Conservation (phyloP, 2,888 invertebrate species). For the Mythimna loreyi region DNA sequence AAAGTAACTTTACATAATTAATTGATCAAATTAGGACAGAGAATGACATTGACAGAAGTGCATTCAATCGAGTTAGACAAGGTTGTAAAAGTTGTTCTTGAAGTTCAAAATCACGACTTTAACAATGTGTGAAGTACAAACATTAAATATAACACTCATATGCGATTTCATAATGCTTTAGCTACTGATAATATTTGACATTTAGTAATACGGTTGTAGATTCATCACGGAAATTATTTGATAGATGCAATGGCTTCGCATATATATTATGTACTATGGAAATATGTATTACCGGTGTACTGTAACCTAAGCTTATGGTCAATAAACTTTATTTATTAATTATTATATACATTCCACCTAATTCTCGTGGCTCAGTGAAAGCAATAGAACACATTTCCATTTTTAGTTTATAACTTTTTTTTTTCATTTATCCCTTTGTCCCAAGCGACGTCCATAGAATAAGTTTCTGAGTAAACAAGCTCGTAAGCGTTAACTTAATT, state of each 20-base stretch:
- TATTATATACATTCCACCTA: too few relatives aligned
- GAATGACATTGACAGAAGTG: constrained; percentile 35
- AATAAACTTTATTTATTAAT: too few relatives aligned
- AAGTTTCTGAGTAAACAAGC: too few relatives aligned
- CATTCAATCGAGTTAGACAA: constrained; percentile 27
- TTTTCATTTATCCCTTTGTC: too few relatives aligned
- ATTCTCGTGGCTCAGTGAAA: too few relatives aligned
- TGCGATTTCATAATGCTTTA: background rate
- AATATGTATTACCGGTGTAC: too few relatives aligned
- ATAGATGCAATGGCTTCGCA: background rate
- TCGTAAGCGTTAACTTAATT: too few relatives aligned
- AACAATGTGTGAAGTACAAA: constrained; percentile 17
- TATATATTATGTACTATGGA: too few relatives aligned
- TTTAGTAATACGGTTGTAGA: background rate
- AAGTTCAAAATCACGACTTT: constrained; percentile 37
- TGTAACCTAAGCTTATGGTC: too few relatives aligned
- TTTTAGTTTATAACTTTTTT: too few relatives aligned
- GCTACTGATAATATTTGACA: background rate
- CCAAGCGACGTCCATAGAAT: too few relatives aligned
- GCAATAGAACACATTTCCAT: too few relatives aligned
- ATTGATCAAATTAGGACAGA: constrained; percentile 1
- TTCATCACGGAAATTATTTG: background rate
- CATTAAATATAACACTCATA: background rate
- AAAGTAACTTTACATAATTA: background rate
- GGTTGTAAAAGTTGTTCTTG: constrained; percentile 61